These are phyloP conservation scores for Semnornis frantzii DNA, from an alignment of 2,113 vertebrate species.

Conservation along the genomic window DNA sequence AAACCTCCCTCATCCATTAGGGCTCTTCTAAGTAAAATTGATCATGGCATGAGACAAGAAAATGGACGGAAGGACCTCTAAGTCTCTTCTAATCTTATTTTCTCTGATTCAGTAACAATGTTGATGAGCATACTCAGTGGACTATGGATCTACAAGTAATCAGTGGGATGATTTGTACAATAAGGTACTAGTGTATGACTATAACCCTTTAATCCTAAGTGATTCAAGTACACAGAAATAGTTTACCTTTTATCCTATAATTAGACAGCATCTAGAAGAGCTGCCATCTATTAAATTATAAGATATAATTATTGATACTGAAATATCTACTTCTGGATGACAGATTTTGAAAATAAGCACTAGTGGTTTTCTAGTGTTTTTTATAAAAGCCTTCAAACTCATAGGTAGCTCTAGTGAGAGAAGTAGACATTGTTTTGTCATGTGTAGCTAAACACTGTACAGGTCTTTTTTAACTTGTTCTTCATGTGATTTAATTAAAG, in stretches of 20 bases:
- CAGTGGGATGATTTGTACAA: slow-evolving; percentile 20
- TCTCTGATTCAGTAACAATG: background rate
- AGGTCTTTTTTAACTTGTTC: background rate
- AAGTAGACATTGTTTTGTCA: background rate
- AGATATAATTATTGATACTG: slow-evolving; percentile 49
- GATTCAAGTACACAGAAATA: slow-evolving; percentile 42
- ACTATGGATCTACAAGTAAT: slow-evolving; percentile 23
- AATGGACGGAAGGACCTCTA: background rate
- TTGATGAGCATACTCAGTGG: background rate
- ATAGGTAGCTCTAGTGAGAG: background rate
- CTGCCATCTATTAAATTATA: slow-evolving; percentile 42
- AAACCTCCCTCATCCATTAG: background rate
- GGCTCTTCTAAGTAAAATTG: background rate
- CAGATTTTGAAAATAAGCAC: background rate
- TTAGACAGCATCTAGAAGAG: slow-evolving; percentile 26
- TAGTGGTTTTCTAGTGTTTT: background rate
- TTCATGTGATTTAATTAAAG: background rate
- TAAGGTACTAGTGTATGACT: background rate
- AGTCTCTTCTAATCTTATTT: slow-evolving; percentile 12
- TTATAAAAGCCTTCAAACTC: background rate
- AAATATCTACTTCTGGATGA: slow-evolving; percentile 44
- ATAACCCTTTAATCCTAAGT: slow-evolving; percentile 23
- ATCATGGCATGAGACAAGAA: background rate
- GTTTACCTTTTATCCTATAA: slow-evolving; percentile 21
- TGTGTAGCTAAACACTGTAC: background rate